Percentiles rank a stretch among this genome's conserved stretches.
These are phyloP conservation scores for Hydrolagus colliei DNA, from an alignment of 2,797 vertebrate species.

Conservation along the genomic window DNA sequence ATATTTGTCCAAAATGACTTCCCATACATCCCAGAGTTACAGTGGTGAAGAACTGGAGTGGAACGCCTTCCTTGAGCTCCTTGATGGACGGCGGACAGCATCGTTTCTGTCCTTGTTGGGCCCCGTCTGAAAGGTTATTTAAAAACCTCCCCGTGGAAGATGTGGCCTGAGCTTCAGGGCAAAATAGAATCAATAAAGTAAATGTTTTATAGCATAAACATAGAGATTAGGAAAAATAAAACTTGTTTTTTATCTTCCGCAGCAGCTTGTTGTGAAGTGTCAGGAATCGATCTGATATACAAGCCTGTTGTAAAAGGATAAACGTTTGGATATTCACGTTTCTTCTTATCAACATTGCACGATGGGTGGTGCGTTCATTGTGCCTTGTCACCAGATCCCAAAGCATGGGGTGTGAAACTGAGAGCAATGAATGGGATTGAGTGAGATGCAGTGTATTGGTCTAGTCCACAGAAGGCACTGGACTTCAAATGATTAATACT, in stretches of 20 bases:
- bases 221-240: not conserved
- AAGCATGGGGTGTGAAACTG: not conserved
- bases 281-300: constrained; percentile 11
- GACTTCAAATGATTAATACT: not conserved
- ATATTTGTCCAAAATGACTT: not conserved
- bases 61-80: not conserved
- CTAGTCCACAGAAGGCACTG: not conserved
- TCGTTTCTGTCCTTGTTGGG: not conserved
- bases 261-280: not conserved
- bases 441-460: too few species aligned
- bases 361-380: constrained; percentile 3
- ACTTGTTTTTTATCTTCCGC: constrained; percentile 6
- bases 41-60: not conserved
- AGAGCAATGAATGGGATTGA: not conserved
- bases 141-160: not conserved
- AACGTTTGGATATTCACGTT: not conserved
- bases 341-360: not conserved
- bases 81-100: too few species aligned
- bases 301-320: not conserved
- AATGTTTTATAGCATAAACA: constrained; percentile 1
- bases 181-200: constrained; percentile 15
- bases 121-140: not conserved
- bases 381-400: not conserved
- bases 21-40: not conserved
- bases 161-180: not conserved